phyloP scores from a whole-genome alignment of 1,140 invertebrate species.

The Chymomyza costata region DNA sequence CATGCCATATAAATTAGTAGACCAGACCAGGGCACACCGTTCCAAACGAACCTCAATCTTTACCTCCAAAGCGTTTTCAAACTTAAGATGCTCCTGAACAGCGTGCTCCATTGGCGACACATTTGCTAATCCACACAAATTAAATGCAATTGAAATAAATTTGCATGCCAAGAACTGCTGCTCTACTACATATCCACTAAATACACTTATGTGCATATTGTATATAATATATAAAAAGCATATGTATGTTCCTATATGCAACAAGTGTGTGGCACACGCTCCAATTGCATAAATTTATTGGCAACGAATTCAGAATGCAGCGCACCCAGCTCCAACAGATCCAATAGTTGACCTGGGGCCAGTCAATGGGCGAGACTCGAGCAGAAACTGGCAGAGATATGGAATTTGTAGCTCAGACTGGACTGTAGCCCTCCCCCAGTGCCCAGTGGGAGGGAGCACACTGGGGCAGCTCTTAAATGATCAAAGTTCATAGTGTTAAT shows the following conservation, averaged over 20 bases:
- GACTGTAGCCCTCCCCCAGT: not conserved
- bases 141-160: conserved; percentile 74
- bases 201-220: not conserved
- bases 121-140: conserved; percentile 63
- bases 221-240: not conserved
- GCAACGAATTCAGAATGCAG: conserved; percentile 46
- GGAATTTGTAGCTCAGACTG: too few relatives aligned
- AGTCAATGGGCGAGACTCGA: too few relatives aligned
- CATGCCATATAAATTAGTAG: conserved; percentile 31
- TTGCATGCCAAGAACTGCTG: conserved; percentile 52
- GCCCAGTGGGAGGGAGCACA: too few relatives aligned
- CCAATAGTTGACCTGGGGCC: conserved; percentile 5
- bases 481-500: conserved; percentile 57
- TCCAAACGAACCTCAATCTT: not conserved
- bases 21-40: not conserved
- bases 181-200: not conserved
- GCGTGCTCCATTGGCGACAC: conserved; percentile 8
- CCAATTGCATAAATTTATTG: conserved; percentile 73
- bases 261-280: conserved; percentile 42
- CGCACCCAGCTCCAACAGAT: conserved; percentile 10
- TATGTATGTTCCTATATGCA: conserved; percentile 39
- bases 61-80: not conserved
- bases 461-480: conserved; percentile 38
- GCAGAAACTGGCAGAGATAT: too few relatives aligned
- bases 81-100: not conserved